These are phyloP conservation scores for Minunthozetes semirufus DNA, from an alignment of 2,888 invertebrate genomes.

Conservation along the genomic window DNA sequence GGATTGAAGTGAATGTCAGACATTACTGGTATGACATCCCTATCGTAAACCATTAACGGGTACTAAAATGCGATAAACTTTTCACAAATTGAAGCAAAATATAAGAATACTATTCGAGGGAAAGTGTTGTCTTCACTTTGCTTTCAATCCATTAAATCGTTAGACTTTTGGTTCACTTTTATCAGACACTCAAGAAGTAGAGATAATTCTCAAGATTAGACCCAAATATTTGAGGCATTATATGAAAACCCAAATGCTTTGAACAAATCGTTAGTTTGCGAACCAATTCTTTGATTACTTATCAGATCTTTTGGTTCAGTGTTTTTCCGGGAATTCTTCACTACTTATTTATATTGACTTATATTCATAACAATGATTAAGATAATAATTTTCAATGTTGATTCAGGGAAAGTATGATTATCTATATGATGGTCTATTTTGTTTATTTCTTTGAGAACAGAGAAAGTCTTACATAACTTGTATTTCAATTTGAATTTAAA, in stretches of 20 bases:
- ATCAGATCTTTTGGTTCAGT: not conserved
- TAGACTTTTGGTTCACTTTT: not conserved
- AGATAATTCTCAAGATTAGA: constrained; percentile 6
- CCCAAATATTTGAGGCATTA: constrained; percentile 5
- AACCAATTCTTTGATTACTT: not conserved
- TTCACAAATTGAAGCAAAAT: not conserved
- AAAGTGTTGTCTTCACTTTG: not conserved
- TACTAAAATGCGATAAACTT: not conserved
- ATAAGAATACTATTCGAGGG: not conserved
- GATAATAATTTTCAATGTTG: no score
- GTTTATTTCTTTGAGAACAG: no score
- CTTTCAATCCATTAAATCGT: constrained; percentile 2
- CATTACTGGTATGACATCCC: not conserved
- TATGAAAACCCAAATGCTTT: not conserved
- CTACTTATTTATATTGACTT: no score
- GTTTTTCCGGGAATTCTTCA: no score
- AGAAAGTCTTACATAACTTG: no score
- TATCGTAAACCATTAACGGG: not conserved
- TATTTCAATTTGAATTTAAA: no score
- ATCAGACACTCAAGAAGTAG: not conserved
- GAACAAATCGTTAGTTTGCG: no score
- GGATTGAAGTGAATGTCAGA: not conserved
- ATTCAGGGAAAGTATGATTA: no score
- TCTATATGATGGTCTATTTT: no score
- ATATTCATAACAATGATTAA: no score